phyloP scores from a whole-genome alignment of 2,113 vertebrate genomes.

The Tragulus kanchil region DNA sequence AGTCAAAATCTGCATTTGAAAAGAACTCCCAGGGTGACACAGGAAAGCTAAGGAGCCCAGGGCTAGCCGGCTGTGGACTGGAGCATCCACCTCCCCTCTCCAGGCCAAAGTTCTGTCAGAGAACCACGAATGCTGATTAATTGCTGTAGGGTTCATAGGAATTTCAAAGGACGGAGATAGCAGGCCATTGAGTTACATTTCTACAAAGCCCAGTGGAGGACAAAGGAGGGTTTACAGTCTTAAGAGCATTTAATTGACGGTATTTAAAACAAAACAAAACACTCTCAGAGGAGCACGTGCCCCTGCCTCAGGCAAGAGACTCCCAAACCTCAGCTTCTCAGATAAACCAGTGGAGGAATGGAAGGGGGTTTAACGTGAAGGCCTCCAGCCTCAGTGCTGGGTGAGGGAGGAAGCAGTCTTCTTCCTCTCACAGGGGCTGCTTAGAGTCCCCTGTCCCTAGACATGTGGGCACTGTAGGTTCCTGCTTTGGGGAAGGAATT shows the following conservation, averaged over 20 bases:
- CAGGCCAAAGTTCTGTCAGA: neutral
- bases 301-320: neutral
- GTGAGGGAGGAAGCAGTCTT: neutral
- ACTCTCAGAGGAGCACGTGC: neutral
- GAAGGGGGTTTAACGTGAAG: too few species aligned
- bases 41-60: neutral
- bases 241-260: neutral
- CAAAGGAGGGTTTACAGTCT: slow-evolving; percentile 22
- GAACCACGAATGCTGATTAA: neutral
- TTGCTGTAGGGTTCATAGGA: neutral
- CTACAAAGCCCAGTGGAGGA: neutral
- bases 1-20: slow-evolving; percentile 25
- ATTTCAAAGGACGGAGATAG: slow-evolving; percentile 49
- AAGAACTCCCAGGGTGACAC: neutral
- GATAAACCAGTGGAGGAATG: neutral
- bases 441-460: neutral
- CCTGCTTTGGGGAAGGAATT: neutral
- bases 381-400: neutral
- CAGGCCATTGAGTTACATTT: neutral
- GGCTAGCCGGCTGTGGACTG: neutral
- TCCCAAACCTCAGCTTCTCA: neutral
- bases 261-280: slow-evolving; percentile 70
- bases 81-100: too few species aligned
- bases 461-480: neutral
- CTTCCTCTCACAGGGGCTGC: neutral